Percentiles rank a stretch among this genome's conserved stretches.
Evolutionary conservation across 1,140 invertebrate species (phyloP).

Genomic region (Caerostris darwini): DNA sequence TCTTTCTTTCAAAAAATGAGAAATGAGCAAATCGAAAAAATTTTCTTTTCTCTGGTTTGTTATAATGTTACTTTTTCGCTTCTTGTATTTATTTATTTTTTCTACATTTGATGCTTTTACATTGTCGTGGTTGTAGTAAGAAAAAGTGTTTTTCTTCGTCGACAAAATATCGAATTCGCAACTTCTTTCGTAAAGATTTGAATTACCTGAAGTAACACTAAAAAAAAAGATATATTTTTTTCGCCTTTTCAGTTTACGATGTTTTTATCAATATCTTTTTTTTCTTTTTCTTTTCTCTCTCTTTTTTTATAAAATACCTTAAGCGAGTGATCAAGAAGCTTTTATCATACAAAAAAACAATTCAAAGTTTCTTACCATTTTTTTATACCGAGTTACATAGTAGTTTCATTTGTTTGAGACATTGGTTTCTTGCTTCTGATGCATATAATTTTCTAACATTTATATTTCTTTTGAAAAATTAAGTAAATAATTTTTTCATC

Average conservation of each 20-base stretch:
- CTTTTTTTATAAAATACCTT: neutral
- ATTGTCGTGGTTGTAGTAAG: neutral
- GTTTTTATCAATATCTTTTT: neutral
- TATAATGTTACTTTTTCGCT: neutral
- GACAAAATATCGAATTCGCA: conserved; percentile 34
- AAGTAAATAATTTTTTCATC: neutral
- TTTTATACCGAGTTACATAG: neutral
- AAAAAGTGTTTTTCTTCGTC: neutral
- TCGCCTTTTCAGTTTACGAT: neutral
- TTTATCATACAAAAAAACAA: neutral
- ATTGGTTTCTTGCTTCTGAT: neutral
- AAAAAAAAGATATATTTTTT: neutral
- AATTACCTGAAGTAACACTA: neutral
- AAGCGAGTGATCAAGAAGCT: neutral
- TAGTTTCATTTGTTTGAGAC: too few species aligned
- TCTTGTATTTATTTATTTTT: neutral
- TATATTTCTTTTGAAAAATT: neutral
- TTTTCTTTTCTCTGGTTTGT: neutral
- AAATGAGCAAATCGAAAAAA: too few species aligned
- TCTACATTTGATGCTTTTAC: neutral
- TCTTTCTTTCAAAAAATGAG: neutral
- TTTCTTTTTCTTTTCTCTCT: neutral
- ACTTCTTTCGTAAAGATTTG: conserved; percentile 19
- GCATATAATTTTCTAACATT: neutral
- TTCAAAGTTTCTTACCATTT: neutral